phyloP scores from a whole-genome alignment of 2,888 invertebrate species.

The Agrilus cyanescens region DNA sequence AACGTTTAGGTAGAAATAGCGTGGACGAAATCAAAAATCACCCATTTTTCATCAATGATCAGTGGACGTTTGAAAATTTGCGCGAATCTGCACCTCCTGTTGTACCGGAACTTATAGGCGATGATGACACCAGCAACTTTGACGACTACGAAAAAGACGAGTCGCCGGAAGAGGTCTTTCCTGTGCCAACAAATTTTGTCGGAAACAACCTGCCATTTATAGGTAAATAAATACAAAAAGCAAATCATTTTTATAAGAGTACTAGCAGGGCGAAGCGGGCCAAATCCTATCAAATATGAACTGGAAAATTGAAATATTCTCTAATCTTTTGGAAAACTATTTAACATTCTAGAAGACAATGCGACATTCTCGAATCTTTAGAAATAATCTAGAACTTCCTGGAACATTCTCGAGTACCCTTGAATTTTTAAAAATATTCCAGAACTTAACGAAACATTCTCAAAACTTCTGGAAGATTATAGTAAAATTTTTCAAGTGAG shows the following conservation, averaged over 20 bases:
- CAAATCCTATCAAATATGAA: too few relatives aligned
- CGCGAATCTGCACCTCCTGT: constrained; percentile 92
- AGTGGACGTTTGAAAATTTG: constrained; percentile 96
- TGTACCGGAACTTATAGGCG: constrained; percentile 88
- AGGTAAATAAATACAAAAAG: constrained; percentile 14
- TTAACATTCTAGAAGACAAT: too few relatives aligned
- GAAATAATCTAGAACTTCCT: too few relatives aligned
- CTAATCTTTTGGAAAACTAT: too few relatives aligned
- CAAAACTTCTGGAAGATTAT: too few relatives aligned
- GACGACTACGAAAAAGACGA: constrained; percentile 95
- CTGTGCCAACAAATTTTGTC: constrained; percentile 92
- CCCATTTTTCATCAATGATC: constrained; percentile 90
- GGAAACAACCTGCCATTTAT: constrained; percentile 95
- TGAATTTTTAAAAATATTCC: too few relatives aligned
- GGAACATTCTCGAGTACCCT: too few relatives aligned
- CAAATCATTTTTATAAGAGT: not conserved
- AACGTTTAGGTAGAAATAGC: constrained; percentile 81
- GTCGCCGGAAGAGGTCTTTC: constrained; percentile 85
- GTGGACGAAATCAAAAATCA: constrained; percentile 92
- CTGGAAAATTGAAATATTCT: too few relatives aligned
- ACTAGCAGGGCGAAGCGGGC: too few relatives aligned
- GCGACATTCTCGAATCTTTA: too few relatives aligned
- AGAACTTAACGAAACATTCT: too few relatives aligned
- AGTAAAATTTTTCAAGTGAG: too few relatives aligned
- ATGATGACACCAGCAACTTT: constrained; percentile 97